Evolutionary conservation across 2,113 vertebrate species (phyloP).

Genomic region (Anguilla rostrata): DNA sequence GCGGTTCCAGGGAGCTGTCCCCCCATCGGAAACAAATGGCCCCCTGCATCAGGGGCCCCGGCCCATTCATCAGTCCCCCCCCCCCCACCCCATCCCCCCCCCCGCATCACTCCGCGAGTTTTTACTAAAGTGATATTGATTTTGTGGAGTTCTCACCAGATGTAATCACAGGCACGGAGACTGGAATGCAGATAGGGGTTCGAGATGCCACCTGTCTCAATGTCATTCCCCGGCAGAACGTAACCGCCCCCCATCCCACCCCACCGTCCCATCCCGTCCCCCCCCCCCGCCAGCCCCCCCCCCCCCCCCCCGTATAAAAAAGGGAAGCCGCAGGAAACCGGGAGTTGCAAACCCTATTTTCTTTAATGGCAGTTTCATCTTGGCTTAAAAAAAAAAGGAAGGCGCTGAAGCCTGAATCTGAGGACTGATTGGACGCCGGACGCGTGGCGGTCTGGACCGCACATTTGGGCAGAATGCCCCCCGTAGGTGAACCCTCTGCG

Average conservation of each 20-base stretch:
- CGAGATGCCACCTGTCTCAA: neutral
- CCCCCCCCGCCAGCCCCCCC: no score
- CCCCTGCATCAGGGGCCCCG: slow-evolving; percentile 18
- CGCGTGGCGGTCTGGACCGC: neutral
- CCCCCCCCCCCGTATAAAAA: neutral
- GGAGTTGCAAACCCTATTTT: neutral
- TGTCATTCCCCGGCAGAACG: neutral
- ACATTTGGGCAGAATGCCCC: neutral
- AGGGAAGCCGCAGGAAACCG: neutral
- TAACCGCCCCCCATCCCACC: no score
- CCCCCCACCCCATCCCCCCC: no score
- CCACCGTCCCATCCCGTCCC: no score
- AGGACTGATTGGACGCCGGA: neutral
- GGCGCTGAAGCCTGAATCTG: neutral
- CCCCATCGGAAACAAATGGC: slow-evolving; percentile 50
- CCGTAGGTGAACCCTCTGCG: neutral
- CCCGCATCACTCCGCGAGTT: slow-evolving; percentile 1
- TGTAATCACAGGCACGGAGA: slow-evolving; percentile 17
- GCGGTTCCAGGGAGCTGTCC: slow-evolving; percentile 15
- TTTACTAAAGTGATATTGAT: slow-evolving; percentile 27
- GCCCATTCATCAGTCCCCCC: slow-evolving; percentile 44
- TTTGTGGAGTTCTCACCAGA: neutral
- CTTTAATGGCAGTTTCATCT: slow-evolving; percentile 12
- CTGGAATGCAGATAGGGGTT: slow-evolving; percentile 12
- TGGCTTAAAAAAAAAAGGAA: neutral